These are phyloP conservation scores for Drosophila grimshawi DNA, from an alignment of 1,140 invertebrate genomes.

Conservation along the genomic window DNA sequence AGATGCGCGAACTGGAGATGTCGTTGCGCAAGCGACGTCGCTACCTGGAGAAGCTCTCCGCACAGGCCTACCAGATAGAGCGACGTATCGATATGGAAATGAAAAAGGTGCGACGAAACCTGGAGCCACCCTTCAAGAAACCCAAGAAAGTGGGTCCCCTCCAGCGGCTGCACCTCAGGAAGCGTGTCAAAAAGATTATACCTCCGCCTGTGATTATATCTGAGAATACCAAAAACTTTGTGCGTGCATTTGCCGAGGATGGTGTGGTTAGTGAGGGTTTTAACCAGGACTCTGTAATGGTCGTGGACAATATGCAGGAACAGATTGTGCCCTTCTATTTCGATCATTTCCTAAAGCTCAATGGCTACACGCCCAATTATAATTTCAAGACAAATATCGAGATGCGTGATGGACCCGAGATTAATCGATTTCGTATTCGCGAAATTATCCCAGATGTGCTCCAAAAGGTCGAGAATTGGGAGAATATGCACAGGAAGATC, in stretches of 20 bases:
- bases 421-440: conserved; percentile 57
- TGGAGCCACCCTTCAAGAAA: conserved; percentile 67
- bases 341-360: conserved; percentile 80
- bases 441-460: conserved; percentile 71
- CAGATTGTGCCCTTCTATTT: conserved; percentile 83
- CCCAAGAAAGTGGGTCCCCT: conserved; percentile 63
- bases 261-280: conserved; percentile 46
- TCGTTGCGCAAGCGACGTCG: conserved; percentile 54
- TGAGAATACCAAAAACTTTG: conserved; percentile 71
- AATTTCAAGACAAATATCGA: conserved; percentile 81
- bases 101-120: conserved; percentile 72
- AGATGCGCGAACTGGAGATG: conserved; percentile 47
- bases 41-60: conserved; percentile 65
- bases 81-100: conserved; percentile 76
- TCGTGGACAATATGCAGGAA: conserved; percentile 69
- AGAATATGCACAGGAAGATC: conserved; percentile 49
- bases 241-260: conserved; percentile 74
- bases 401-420: conserved; percentile 69
- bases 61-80: conserved; percentile 71
- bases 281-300: conserved; percentile 52
- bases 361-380: conserved; percentile 81
- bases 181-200: conserved; percentile 34
- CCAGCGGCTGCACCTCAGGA: conserved; percentile 61
- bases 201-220: conserved; percentile 43
- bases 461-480: conserved; percentile 62